Evolutionary conservation across 2,888 invertebrate species (phyloP), one percentile per base, ranked within the genome.

Genomic region (Enchytraeus crypticus): DNA sequence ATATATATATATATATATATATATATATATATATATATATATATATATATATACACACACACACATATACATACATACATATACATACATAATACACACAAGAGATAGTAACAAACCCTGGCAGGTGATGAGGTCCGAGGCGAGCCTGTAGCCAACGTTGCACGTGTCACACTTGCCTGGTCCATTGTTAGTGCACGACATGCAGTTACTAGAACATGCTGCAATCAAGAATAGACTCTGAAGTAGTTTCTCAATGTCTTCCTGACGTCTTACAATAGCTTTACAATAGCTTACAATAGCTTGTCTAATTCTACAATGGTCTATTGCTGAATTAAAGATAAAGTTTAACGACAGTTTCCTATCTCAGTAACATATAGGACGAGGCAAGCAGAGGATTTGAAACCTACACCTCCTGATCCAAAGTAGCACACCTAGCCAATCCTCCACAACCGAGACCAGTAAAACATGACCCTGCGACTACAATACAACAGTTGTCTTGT

Each of bases 81-180:
- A 11, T n/a, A 47, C 1, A n/a, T 47, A 47, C 21, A 1, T 21
- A 47, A 1, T 2, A 5, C 47, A 47, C 23, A 30, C 21, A 5
- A 18, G 5, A n/a, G 34, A 26, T 29, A 47, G 27, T 23, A 23
- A 54, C 8, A 32, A 14, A 60, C 60, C 34, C 26, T 11, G 2
- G 53, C 61, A 61, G 0, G 49, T 32, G 11, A 57, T 53, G 8
- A n/a, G 30, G 33, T 57, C 46, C 1, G 38, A 14, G 26, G 14
- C 8, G 18, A 61, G 54, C 27, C 45, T 30, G 34, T 8, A 61
- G 1, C 53, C 53, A 29, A 43, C 29, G 8, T 11, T 45, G 54
- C 61, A 61, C n/a, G 47, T 34, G 47, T 61, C 61, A 45, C 61
- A 61, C 5, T 5, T 34, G 8, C 53, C 53, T 23, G 57, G 43